phyloP scores from a whole-genome alignment of 2,797 vertebrate genomes.

The Oophaga sylvatica region DNA sequence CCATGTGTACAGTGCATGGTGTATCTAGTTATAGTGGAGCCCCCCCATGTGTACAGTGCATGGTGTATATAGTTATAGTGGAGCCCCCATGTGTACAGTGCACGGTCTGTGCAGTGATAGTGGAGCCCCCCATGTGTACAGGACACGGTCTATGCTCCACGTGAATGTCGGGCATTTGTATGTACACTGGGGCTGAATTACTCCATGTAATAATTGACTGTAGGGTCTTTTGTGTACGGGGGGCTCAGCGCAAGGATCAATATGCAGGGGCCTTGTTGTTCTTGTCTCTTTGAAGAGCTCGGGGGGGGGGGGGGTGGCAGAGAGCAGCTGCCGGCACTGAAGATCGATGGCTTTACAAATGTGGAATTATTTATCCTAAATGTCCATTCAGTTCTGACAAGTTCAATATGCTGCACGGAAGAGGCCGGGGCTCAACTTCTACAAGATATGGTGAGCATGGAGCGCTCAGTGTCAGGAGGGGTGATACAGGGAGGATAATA shows the following conservation, averaged over 20 bases:
- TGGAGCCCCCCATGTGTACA: background rate
- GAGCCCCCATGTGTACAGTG: too few species aligned
- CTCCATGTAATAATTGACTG: slow-evolving; percentile 46
- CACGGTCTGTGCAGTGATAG: background rate
- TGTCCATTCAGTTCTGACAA: slow-evolving; percentile 51
- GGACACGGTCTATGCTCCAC: background rate
- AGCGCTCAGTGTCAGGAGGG: background rate
- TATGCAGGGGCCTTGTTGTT: slow-evolving; percentile 17
- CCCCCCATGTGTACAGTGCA: background rate
- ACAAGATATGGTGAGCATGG: background rate
- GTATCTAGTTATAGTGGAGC: background rate
- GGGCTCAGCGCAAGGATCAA: slow-evolving; percentile 21
- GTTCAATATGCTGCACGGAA: slow-evolving; percentile 38
- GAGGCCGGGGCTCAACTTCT: background rate
- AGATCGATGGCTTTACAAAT: slow-evolving; percentile 51
- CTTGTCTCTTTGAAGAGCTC: slow-evolving; percentile 5
- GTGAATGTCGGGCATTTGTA: slow-evolving; percentile 28
- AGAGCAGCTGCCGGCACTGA: slow-evolving; percentile 7
- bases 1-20: background rate
- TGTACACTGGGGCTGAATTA: slow-evolving; percentile 9
- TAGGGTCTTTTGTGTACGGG: background rate
- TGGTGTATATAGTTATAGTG: background rate
- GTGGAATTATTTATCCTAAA: slow-evolving; percentile 56
- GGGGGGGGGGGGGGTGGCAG: background rate
- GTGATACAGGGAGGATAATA: background rate